phyloP scores from a whole-genome alignment of 2,888 invertebrate genomes.

The Elmis aenea region DNA sequence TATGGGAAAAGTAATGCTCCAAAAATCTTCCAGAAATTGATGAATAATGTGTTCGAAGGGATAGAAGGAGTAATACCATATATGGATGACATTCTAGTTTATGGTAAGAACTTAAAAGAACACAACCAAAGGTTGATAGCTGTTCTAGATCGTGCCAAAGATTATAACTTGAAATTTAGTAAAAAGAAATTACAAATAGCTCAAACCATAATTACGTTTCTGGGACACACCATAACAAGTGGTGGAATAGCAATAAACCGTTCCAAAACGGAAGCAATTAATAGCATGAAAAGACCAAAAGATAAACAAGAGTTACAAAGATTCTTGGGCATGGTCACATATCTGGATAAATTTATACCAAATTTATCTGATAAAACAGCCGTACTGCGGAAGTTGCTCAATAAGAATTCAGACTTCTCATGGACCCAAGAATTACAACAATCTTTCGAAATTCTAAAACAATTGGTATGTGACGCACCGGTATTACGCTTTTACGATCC shows the following conservation, averaged over 20 bases:
- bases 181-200: conserved; percentile 23
- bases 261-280: conserved; percentile 12
- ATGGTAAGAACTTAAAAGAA: conserved; percentile 22
- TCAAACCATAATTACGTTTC: conserved; percentile 23
- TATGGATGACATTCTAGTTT: conserved; percentile 28
- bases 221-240: conserved; percentile 25
- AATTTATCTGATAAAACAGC: conserved; percentile 10
- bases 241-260: conserved; percentile 19
- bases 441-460: conserved; percentile 10
- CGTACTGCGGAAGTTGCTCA: conserved; percentile 10
- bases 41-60: conserved; percentile 25
- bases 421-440: conserved; percentile 5
- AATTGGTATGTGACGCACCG: conserved; percentile 3
- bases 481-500: conserved; percentile 12
- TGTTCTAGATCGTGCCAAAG: conserved; percentile 21
- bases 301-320: conserved; percentile 15
- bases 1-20: conserved; percentile 25
- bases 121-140: conserved; percentile 20
- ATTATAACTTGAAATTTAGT: conserved; percentile 22
- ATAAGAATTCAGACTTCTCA: conserved; percentile 10
- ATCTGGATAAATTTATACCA: conserved; percentile 13
- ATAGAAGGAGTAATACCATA: conserved; percentile 24
- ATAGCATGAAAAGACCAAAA: conserved; percentile 7
- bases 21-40: conserved; percentile 27
- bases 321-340: conserved; percentile 17